Evolutionary conservation across 2,797 vertebrate species (phyloP), one percentile per base, ranked within the genome.

Genomic region (Gobionotothen gibberifrons): DNA sequence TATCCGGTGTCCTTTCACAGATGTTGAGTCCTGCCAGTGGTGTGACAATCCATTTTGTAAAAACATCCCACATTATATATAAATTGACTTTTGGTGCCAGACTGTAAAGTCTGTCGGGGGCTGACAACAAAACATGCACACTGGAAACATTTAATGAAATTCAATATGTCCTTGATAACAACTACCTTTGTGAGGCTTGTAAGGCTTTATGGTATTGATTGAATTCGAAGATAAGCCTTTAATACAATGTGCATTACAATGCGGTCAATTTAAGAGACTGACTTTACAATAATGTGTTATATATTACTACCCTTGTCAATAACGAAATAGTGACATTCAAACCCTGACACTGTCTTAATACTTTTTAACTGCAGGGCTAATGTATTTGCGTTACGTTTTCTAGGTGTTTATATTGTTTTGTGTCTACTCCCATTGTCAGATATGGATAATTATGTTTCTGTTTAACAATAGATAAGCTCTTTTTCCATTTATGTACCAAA

Each of bases 1-100:
- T 29, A 62, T 72, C 56, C 69, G 46, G 5, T 42, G 7, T 72
- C 53, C 19, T 44, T 69, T 74, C 32, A 73, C 43, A 68, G 36
- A 64, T 16, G 42, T 69, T 40, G 26, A 62, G 36, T 84, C 58
- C 64, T 75, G 40, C 72, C 42, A 26, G 59, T 69, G 53, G 54
- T 59, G 64, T 56, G 51, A 84, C 65, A 77, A 83, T 85, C 68
- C 81, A 81, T 79, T 82, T 85, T 76, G 52, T 82, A 55, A 80
- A 84, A 85, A 76, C 55, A 65, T 79, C 78, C 69, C 83, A 66
- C 21, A 22, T 73, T 65, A 58, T 46, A 44, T 64, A 69, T 32
- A n/a, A 52, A 72, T 46, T 3, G 1, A 55, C 21, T 40, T 52
- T 74, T 70, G 15, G 39, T 78, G 59, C 66, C 55, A 51, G 36